Evolutionary conservation across 2,797 vertebrate genomes (phyloP).

Genomic region (Echiichthys vipera): DNA sequence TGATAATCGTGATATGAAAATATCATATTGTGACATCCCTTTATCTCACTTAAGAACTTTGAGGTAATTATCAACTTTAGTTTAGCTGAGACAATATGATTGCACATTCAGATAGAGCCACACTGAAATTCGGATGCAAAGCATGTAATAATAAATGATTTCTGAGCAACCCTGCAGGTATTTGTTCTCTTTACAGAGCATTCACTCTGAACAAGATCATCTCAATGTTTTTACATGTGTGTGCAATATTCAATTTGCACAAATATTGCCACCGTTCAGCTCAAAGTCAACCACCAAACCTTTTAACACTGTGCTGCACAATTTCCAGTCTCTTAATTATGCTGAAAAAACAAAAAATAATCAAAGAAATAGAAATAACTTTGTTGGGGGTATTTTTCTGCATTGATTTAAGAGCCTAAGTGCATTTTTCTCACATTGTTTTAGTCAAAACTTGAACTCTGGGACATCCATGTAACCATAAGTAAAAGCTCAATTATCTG

Average conservation of each 20-base stretch:
- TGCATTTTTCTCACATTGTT: background rate
- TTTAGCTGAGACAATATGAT: constrained; percentile 27
- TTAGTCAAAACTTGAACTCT: constrained; percentile 1
- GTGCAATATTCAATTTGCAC: background rate
- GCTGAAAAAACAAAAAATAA: background rate
- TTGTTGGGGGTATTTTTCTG: background rate
- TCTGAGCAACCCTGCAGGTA: background rate
- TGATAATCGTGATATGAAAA: too few relatives aligned
- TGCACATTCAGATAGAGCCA: constrained; percentile 10
- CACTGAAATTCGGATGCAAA: constrained; percentile 3
- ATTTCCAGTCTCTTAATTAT: background rate
- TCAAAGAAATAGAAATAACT: background rate
- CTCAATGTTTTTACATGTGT: background rate
- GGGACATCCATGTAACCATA: background rate
- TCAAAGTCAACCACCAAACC: background rate
- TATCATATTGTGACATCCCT: too few relatives aligned
- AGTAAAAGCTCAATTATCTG: constrained; percentile 4
- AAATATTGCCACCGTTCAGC: background rate
- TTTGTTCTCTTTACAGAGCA: constrained; percentile 21
- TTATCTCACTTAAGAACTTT: constrained; percentile 3
- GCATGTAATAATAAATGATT: constrained; percentile 15
- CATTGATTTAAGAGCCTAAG: background rate
- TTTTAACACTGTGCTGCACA: background rate
- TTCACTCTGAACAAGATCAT: background rate
- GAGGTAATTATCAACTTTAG: constrained; percentile 2